Evolutionary conservation across 1,140 invertebrate species (phyloP), one percentile per base, ranked within the genome.

Genomic region (Nebria ingens): DNA sequence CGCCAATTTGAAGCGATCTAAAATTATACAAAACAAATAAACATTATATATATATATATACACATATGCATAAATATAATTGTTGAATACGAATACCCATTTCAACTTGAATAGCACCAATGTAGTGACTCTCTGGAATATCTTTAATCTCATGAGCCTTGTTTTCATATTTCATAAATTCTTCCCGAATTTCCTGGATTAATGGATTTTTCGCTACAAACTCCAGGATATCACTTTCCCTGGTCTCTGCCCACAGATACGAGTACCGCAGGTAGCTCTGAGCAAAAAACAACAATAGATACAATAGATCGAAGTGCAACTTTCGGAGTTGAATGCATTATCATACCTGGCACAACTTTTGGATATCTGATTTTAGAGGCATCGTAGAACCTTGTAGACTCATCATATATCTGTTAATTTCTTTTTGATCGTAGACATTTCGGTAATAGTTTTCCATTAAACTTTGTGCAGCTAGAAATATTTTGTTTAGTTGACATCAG

Each of bases 391-490:
- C 83, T 67, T 84, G 85, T 40, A 91, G 70, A 25, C 84, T 80
- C 69, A 86, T 84, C 21, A 81, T 77, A 15, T 79, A 75, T 51
- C 87, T 76, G 1, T 86, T 76, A 54, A 89, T 79, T 64, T 90
- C 87, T 64, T 89, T 91, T 63, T 91, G 86, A 61, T 91, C 87
- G 1, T 79, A 79, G 3, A 92, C 81, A 56, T 72, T 77, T 62
- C 85, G 79, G 65, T 80, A 88, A 66, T 87, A 90, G 63, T 79
- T 87, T 61, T 77, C 58, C 21, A 13, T 19, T 53, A 9, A 9
- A n/a, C n/a, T 34, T 34, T 34, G 6, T 9, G 25, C 25, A 9
- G n/a, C n/a, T 34, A 34, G 25, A 34, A 34, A 34, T 9, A 34
- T 34, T 9, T 34, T 34, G n/a, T 34, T 34, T n/a, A 34, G n/a